Evolutionary conservation across 2,113 vertebrate species (phyloP), one percentile per base, ranked within the genome.

Genomic region (Nothoprocta pentlandii): DNA sequence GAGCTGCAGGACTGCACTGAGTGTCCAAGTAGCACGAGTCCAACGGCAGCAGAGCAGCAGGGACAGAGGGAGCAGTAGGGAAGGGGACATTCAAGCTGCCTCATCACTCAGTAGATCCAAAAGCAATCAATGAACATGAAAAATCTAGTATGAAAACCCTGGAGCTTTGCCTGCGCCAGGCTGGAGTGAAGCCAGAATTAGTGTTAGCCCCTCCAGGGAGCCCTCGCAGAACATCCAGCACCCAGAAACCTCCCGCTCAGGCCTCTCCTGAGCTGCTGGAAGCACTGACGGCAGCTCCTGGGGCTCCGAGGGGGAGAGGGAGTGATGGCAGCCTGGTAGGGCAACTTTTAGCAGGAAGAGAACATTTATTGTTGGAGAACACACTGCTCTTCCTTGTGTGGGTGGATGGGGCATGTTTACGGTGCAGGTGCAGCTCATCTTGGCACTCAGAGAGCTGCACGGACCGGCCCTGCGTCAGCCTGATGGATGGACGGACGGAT

Each of bases 391-490:
- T 94, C 66, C 74, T 12, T 3, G 36, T 2, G 28, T 64, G 47
- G 77, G 94, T 96, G 94, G 91, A 94, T 92, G 46, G 53, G 64
- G 71, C 25, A 42, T 23, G 8, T 32, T 90, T 75, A 81, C 46
- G 87, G 93, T 94, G 80, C 75, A 13, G 3, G n/a, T 73, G 74
- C 46, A 70, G 81, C 87, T 95, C 95, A 94, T 95, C 91, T 87
- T 86, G 63, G 14, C 20, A 62, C 93, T 92, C 90, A 90, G 91
- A 71, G 90, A 71, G 84, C 66, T 70, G 91, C 69, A 88, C 62
- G 73, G 94, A 95, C 90, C 74, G 79, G 85, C 79, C 82, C 89
- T 92, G 39, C 0, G 70, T 92, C 92, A 87, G 56, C 58, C 63
- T 12, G 2, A 7, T 63, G 93, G 95, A 95, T 85, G 91, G 96